Evolutionary conservation across 2,888 invertebrate species (phyloP).

Genomic region (Trichopria drosophilae): DNA sequence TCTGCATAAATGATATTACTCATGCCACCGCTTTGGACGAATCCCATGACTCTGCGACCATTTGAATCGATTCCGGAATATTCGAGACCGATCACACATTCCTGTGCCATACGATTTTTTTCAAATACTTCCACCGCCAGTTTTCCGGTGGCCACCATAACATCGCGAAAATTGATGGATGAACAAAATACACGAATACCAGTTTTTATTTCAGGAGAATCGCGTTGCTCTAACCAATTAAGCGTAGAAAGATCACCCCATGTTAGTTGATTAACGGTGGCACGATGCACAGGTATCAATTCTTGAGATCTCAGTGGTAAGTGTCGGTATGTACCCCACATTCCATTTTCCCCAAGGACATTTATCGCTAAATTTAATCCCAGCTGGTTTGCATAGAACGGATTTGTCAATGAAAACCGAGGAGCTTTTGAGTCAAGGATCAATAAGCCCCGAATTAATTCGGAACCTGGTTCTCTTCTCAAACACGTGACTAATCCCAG

Average conservation of each 20-base stretch:
- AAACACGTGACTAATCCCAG: slow-evolving; percentile 83
- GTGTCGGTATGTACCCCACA: slow-evolving; percentile 78
- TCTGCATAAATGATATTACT: slow-evolving; percentile 17
- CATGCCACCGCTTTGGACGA: slow-evolving; percentile 42
- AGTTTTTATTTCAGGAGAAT: slow-evolving; percentile 5
- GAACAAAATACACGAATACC: slow-evolving; percentile 69
- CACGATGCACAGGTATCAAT: slow-evolving; percentile 60
- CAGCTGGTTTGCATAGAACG: slow-evolving; percentile 29
- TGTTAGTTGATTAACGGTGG: background rate
- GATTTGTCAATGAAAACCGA: background rate
- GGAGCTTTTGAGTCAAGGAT: slow-evolving; percentile 35
- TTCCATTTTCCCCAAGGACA: slow-evolving; percentile 10
- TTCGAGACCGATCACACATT: slow-evolving; percentile 59
- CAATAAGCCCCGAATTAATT: slow-evolving; percentile 64
- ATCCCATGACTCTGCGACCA: slow-evolving; percentile 39
- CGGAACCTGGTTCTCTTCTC: slow-evolving; percentile 70
- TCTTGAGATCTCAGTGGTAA: slow-evolving; percentile 64
- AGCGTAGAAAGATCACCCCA: slow-evolving; percentile 2
- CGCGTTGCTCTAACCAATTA: slow-evolving; percentile 36
- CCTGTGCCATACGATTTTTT: slow-evolving; percentile 65
- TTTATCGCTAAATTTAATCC: background rate
- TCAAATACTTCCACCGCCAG: slow-evolving; percentile 81
- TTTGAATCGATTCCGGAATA: slow-evolving; percentile 33
- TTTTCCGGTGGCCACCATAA: slow-evolving; percentile 92
- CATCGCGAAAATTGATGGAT: slow-evolving; percentile 88